A percentile compares a stretch with the other conserved stretches of the same genome.
Conservation (phyloP, 2,797 vertebrate species). For the Chloroceryle amazona region DNA sequence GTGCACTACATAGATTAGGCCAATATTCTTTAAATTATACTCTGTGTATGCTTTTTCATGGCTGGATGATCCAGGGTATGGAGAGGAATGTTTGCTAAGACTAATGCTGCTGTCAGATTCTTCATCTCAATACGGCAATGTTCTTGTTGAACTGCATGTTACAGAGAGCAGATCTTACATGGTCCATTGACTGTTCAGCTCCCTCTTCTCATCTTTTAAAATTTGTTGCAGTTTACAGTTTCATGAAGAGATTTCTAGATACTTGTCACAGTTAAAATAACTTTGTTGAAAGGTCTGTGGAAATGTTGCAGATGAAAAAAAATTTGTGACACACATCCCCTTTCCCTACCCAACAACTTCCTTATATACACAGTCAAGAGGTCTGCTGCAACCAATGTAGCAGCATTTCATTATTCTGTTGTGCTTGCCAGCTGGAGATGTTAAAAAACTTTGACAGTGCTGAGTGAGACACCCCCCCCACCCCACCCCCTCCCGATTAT, state of each 20-base stretch:
- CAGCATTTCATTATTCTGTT: background rate
- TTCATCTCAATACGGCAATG: constrained; percentile 48
- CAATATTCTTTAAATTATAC: constrained; percentile 64
- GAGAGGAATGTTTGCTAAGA: constrained; percentile 74
- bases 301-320: background rate
- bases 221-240: constrained; percentile 61
- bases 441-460: background rate
- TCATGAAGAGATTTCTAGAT: constrained; percentile 35
- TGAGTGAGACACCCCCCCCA: rapidly evolving
- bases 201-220: constrained; percentile 57
- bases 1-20: constrained; percentile 41
- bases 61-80: constrained; percentile 46
- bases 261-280: background rate
- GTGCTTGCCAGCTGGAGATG: background rate
- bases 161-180: constrained; percentile 43
- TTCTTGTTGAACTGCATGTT: constrained; percentile 71
- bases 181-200: constrained; percentile 63
- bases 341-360: background rate
- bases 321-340: background rate
- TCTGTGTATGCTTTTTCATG: constrained; percentile 66
- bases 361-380: background rate
- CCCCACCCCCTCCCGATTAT: too few species aligned
- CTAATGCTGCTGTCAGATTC: constrained; percentile 71
- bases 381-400: background rate
- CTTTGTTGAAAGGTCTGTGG: background rate